Evolutionary conservation across 2,797 vertebrate species (phyloP), one percentile per base, ranked within the genome.

Genomic region (Phalloptychus januarius): DNA sequence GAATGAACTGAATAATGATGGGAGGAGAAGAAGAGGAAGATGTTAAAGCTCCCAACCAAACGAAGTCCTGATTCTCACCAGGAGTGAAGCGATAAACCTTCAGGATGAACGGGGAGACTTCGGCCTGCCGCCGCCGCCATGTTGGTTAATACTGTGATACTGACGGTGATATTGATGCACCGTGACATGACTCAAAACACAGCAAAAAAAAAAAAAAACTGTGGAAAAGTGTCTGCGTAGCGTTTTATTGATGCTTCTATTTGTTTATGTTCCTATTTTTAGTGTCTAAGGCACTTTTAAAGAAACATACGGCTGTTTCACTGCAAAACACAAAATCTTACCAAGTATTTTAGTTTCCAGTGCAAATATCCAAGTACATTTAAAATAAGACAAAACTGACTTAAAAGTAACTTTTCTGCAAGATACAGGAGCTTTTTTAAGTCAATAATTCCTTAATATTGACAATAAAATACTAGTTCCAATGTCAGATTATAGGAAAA

Each of bases 231-330:
- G 89, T 80, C 52, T 76, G 79, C 83, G 85, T 83, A 82, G 52
- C 74, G 77, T 76, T 61, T 82, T 75, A 52, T 79, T 61, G 72
- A 50, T 83, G 80, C 79, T 82, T 87, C 38, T 20, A 28, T 56
- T 23, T 69, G 42, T 91, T 94, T 91, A 96, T 95, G 93, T 96
- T 97, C 97, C 96, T 96, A 95, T 90, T 96, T 90, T 96, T 95
- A 97, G 97, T 97, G 97, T 97, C 97, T 96, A 98, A 98, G 97
- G 97, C 98, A 98, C 97, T 97, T 97, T 95, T 95, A 92, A 94
- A 94, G 96, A 97, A 96, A 96, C 95, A 93, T 96, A 94, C 94
- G 88, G 91, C 25, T 52, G 25, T 52, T 52, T 52, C 1, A 25
- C 20, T 25, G 23, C 50, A 25, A 52, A 52, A 52, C 50, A 25